Conservation (phyloP, 2,797 vertebrate species). For the Loris lydekkerianus region DNA sequence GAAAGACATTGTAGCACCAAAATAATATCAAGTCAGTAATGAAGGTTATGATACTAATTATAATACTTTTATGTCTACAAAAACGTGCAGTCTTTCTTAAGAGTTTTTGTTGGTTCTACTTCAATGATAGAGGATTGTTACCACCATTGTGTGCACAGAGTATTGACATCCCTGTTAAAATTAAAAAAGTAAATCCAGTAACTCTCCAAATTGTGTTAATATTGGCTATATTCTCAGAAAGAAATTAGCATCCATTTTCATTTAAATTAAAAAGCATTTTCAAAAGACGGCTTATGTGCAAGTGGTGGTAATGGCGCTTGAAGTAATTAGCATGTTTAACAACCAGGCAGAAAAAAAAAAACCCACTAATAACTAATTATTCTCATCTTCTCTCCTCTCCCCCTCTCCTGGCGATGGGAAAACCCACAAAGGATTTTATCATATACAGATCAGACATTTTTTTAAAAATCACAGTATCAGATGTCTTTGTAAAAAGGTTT, state of each 20-base stretch:
- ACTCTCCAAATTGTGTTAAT: constrained; percentile 76
- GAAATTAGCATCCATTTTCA: constrained; percentile 77
- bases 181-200: constrained; percentile 63
- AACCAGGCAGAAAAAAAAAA: constrained; percentile 54
- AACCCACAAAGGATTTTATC: constrained; percentile 18
- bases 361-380: constrained; percentile 37
- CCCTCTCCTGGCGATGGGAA: background rate
- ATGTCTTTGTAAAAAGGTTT: constrained; percentile 49
- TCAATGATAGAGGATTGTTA: constrained; percentile 35
- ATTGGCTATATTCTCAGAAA: constrained; percentile 70
- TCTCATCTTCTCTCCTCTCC: background rate
- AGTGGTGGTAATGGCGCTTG: constrained; percentile 55
- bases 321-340: constrained; percentile 78
- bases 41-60: constrained; percentile 72
- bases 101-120: constrained; percentile 71
- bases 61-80: constrained; percentile 7
- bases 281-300: constrained; percentile 62
- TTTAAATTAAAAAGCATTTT: constrained; percentile 74
- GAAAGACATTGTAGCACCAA: constrained; percentile 48
- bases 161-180: constrained; percentile 68
- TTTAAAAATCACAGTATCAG: background rate
- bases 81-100: constrained; percentile 51
- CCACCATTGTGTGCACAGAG: constrained; percentile 18
- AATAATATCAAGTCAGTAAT: constrained; percentile 48
- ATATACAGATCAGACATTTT: background rate